A percentile compares a stretch with the other conserved stretches of the same genome.
Evolutionary conservation across 2,113 vertebrate genomes (phyloP).

Genomic region (Centrocercus urophasianus): DNA sequence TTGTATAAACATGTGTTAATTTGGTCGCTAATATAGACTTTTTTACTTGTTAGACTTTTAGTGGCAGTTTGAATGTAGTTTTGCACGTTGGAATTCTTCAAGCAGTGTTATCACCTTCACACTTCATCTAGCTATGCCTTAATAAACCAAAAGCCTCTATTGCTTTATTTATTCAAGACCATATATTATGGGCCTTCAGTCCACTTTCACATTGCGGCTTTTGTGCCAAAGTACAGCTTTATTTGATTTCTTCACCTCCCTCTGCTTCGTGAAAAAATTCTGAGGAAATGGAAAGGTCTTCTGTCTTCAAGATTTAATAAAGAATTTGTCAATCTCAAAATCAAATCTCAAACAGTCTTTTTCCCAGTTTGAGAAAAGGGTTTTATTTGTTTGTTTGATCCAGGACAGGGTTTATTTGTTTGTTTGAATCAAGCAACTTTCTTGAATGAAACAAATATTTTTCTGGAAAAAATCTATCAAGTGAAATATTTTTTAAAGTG

Average conservation of each 20-base stretch:
- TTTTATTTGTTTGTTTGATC: background rate
- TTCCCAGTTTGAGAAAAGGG: background rate
- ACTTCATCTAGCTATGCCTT: background rate
- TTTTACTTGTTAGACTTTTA: background rate
- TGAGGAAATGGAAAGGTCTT: background rate
- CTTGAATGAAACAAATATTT: background rate
- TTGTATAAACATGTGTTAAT: background rate
- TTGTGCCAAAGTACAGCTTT: background rate
- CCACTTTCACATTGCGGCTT: background rate
- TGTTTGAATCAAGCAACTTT: background rate
- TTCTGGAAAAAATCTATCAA: fast-evolving
- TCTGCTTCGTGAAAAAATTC: background rate
- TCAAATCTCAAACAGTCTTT: background rate
- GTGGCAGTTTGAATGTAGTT: background rate
- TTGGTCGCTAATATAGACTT: background rate
- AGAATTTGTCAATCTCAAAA: background rate
- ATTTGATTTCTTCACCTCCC: background rate
- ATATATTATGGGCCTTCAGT: background rate
- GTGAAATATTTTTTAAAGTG: background rate
- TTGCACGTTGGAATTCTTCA: background rate
- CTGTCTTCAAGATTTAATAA: background rate
- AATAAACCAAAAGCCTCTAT: background rate
- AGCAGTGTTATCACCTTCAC: background rate
- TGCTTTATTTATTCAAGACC: background rate
- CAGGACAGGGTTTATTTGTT: background rate